These are phyloP conservation scores for Myopa tessellatipennis DNA, from an alignment of 2,888 invertebrate species.

Conservation along the genomic window DNA sequence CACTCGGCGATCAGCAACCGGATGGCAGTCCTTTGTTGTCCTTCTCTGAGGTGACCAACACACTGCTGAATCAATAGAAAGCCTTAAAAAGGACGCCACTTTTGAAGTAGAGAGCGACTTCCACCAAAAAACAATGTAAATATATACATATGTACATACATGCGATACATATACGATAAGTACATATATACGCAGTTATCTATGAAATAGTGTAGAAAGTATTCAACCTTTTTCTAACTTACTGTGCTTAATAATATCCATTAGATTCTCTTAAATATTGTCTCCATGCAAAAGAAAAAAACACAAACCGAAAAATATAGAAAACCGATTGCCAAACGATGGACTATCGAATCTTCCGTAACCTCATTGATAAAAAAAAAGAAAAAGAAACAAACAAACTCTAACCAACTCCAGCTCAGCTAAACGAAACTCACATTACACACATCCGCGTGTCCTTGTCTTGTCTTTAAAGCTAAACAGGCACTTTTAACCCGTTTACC, in stretches of 20 bases:
- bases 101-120: not conserved
- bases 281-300: not conserved
- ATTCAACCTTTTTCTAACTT: not conserved
- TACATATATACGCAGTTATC: not conserved
- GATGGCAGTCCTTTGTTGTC: constrained; percentile 80
- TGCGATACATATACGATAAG: not conserved
- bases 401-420: no score
- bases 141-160: not conserved
- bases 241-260: not conserved
- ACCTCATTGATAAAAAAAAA: constrained; percentile 48
- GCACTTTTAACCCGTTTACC: no score
- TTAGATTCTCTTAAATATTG: not conserved
- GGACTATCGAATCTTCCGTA: constrained; percentile 68
- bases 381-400: no score
- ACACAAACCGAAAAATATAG: constrained; percentile 23
- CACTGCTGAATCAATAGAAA: constrained; percentile 75
- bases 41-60: constrained; percentile 83
- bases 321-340: constrained; percentile 63
- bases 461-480: no score
- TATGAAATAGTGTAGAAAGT: not conserved
- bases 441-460: no score
- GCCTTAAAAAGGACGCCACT: not conserved
- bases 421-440: no score
- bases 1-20: constrained; percentile 64
- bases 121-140: not conserved